These are phyloP conservation scores for Aphrophora alni DNA, from an alignment of 2,888 invertebrate genomes.

Conservation along the genomic window DNA sequence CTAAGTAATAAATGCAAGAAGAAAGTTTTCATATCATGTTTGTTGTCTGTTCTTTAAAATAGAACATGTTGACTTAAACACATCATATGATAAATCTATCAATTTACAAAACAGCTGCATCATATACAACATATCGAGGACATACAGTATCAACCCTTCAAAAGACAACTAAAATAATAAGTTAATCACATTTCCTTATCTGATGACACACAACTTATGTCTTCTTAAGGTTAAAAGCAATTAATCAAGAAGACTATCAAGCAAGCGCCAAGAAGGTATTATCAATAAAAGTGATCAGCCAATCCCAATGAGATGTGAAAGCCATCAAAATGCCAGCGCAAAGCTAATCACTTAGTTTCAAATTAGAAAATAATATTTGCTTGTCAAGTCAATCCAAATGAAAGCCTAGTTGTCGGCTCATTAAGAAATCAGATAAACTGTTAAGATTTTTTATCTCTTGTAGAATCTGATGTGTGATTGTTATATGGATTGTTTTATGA, in stretches of 20 bases:
- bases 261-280: neutral
- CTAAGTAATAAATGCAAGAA: no score
- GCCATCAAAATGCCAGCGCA: neutral
- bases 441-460: neutral
- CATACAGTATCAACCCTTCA: neutral
- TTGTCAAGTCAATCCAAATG: neutral
- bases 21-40: no score
- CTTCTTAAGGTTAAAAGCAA: neutral
- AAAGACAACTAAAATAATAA: neutral
- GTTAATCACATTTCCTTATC: neutral
- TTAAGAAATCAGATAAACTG: neutral
- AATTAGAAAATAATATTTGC: conserved; percentile 6
- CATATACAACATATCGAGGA: no score
- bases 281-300: neutral
- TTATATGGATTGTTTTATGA: no score
- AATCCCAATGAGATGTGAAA: neutral
- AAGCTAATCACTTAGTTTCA: neutral
- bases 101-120: no score
- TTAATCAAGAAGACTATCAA: neutral
- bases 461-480: neutral
- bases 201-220: neutral
- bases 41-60: no score
- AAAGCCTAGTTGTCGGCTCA: neutral
- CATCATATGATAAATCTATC: no score
- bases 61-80: no score